phyloP scores from a whole-genome alignment of 2,888 invertebrate species.

The Drosophila sordidapex region DNA sequence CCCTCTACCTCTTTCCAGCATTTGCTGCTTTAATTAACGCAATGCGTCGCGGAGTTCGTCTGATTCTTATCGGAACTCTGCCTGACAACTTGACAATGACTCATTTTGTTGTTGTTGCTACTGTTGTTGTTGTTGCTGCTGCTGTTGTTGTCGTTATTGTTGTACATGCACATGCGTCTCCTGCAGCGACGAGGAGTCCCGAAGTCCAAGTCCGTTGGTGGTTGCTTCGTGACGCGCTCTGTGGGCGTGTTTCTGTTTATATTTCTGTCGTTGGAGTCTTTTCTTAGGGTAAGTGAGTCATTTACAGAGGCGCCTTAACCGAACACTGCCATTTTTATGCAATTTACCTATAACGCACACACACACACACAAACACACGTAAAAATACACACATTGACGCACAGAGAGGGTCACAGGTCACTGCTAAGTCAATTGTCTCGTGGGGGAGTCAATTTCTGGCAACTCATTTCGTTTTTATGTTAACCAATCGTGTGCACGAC shows the following conservation, averaged over 20 bases:
- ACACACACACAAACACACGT: background rate
- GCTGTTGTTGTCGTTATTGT: constrained; percentile 6
- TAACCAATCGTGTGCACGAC: background rate
- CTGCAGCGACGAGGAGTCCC: constrained; percentile 59
- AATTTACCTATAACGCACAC: constrained; percentile 6
- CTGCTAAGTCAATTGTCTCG: background rate
- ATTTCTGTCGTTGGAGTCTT: background rate
- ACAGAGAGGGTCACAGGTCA: constrained; percentile 4
- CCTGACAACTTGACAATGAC: constrained; percentile 40
- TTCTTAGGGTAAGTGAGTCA: constrained; percentile 38
- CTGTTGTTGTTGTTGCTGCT: constrained; percentile 10
- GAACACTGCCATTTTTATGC: constrained; percentile 19
- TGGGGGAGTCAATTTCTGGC: background rate
- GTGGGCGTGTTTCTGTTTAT: constrained; percentile 37
- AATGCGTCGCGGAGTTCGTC: constrained; percentile 49
- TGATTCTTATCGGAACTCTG: constrained; percentile 34
- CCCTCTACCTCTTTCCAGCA: constrained; percentile 6
- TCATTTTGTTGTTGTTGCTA: constrained; percentile 27
- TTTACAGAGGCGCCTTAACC: constrained; percentile 32
- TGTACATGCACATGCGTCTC: constrained; percentile 69
- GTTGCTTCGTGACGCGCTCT: constrained; percentile 41
- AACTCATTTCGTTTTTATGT: background rate
- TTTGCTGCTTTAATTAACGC: constrained; percentile 69
- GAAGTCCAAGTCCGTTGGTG: constrained; percentile 39
- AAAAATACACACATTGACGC: background rate